Percentiles rank a stretch among this genome's conserved stretches.
These are phyloP conservation scores for Iselma pallidipennis DNA, from an alignment of 2,888 invertebrate genomes.

Conservation along the genomic window DNA sequence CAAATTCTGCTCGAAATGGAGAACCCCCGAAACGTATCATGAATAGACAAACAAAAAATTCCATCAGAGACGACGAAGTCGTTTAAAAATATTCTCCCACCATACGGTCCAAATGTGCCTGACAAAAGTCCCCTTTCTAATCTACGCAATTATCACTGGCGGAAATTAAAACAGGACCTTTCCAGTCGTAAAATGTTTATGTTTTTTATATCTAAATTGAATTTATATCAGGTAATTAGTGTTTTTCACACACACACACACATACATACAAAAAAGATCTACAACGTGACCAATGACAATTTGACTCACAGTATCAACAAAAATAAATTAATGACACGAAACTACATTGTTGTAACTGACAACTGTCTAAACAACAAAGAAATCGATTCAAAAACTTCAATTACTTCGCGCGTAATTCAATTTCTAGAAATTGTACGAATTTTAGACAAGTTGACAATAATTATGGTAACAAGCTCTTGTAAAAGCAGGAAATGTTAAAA, in stretches of 20 bases:
- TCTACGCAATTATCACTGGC: conserved; percentile 14
- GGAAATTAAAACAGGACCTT: conserved; percentile 14
- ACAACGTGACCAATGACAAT: background rate
- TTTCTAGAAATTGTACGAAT: background rate
- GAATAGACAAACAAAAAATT: too few relatives aligned
- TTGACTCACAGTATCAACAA: background rate
- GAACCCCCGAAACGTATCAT: too few relatives aligned
- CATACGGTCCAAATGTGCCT: conserved; percentile 1
- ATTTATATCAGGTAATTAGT: conserved; percentile 13
- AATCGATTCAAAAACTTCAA: background rate
- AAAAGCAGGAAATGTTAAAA: background rate
- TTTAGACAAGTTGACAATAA: background rate
- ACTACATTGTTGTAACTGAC: too few relatives aligned
- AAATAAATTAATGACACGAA: background rate
- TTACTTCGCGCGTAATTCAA: background rate
- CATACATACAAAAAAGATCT: background rate
- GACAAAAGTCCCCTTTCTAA: conserved; percentile 7
- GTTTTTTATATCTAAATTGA: conserved; percentile 18
- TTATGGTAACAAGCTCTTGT: background rate
- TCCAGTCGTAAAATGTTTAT: conserved; percentile 8
- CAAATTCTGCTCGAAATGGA: too few relatives aligned
- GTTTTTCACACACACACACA: background rate
- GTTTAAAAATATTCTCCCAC: conserved; percentile 1
- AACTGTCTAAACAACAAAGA: too few relatives aligned
- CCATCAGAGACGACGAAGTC: background rate